Conservation (phyloP, 2,113 vertebrate genomes). For the Sterna hirundo region DNA sequence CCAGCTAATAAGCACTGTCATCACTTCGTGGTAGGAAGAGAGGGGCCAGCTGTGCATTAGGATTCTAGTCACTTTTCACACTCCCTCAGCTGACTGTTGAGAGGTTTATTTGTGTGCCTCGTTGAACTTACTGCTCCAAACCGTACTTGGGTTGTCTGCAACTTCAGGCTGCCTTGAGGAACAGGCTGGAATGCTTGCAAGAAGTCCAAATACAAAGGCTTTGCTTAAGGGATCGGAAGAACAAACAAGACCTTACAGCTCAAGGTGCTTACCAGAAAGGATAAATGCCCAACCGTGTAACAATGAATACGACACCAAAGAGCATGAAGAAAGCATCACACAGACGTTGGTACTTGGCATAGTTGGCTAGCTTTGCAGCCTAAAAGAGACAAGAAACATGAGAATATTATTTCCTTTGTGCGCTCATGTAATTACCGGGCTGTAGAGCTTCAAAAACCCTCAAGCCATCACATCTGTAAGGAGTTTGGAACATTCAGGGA, state of each 20-base stretch:
- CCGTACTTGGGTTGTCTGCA: neutral
- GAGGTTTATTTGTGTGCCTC: neutral
- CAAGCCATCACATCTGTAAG: neutral
- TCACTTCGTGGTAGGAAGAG: neutral
- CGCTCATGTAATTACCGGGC: neutral
- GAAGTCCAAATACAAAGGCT: neutral
- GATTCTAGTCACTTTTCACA: neutral
- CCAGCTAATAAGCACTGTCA: neutral
- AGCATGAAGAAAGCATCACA: conserved; percentile 92
- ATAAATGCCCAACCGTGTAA: conserved; percentile 88
- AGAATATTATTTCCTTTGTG: neutral
- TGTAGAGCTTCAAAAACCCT: neutral
- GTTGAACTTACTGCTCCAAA: neutral
- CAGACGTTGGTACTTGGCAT: conserved; percentile 91
- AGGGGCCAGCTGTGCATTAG: neutral
- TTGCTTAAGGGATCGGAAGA: neutral
- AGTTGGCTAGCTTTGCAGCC: conserved; percentile 96
- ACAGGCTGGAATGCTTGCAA: neutral
- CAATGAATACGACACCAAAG: conserved; percentile 87
- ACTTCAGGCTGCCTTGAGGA: neutral
- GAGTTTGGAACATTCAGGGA: neutral
- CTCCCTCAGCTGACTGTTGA: neutral
- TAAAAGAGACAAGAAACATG: conserved; percentile 50
- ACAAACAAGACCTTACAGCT: neutral
- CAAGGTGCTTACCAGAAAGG: conserved; percentile 88